Conservation (phyloP, 2,888 invertebrate species). For the Cataglyphis livida region DNA sequence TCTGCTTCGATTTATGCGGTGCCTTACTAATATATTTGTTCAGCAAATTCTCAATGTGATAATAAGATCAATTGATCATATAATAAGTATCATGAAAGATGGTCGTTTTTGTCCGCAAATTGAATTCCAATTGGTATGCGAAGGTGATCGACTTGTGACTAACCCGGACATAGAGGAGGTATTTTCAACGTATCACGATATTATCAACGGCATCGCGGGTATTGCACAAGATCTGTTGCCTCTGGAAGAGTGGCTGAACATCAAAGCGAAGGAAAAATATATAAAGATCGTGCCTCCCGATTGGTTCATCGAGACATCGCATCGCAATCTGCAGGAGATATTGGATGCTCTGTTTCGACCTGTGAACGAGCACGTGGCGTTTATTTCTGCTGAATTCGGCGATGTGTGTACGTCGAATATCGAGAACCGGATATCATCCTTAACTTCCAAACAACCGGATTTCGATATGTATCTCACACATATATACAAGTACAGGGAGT, state of each 20-base stretch:
- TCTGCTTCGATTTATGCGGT: slow-evolving; percentile 83
- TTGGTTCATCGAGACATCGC: slow-evolving; percentile 85
- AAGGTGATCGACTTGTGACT: slow-evolving; percentile 86
- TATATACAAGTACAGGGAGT: slow-evolving; percentile 76
- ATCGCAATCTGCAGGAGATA: slow-evolving; percentile 71
- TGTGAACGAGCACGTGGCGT: slow-evolving; percentile 70
- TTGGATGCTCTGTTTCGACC: slow-evolving; percentile 73
- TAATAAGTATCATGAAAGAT: slow-evolving; percentile 87
- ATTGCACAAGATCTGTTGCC: slow-evolving; percentile 88
- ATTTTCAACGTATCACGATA: slow-evolving; percentile 87
- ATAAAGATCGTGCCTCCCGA: slow-evolving; percentile 88
- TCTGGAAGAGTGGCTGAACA: slow-evolving; percentile 86
- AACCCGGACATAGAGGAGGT: slow-evolving; percentile 88
- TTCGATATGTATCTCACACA: slow-evolving; percentile 75
- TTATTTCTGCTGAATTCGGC: slow-evolving; percentile 74
- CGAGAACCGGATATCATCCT: slow-evolving; percentile 57
- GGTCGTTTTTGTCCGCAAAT: slow-evolving; percentile 88
- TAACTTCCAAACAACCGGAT: slow-evolving; percentile 65
- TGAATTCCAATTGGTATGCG: slow-evolving; percentile 87
- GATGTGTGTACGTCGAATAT: slow-evolving; percentile 69
- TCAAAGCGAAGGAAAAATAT: slow-evolving; percentile 85
- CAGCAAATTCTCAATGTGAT: slow-evolving; percentile 90
- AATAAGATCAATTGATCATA: slow-evolving; percentile 89
- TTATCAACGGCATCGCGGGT: slow-evolving; percentile 87
- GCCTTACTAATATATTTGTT: slow-evolving; percentile 86